Percentiles rank a stretch among this genome's conserved stretches.
Evolutionary conservation across 1,140 invertebrate species (phyloP).

Genomic region (Drosophila trapezifrons): DNA sequence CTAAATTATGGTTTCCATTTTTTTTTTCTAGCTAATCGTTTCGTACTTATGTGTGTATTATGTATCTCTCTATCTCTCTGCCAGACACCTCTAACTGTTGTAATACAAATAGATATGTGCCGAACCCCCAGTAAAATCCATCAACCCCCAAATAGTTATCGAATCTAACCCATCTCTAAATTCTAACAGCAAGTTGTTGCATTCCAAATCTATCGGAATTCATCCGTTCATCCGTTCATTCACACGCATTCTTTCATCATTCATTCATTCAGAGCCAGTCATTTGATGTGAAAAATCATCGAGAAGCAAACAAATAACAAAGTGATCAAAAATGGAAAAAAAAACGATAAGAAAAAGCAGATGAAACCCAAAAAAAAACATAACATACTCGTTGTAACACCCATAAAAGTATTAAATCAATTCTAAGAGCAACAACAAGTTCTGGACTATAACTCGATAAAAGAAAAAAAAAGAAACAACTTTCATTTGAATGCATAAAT

Average conservation of each 20-base stretch:
- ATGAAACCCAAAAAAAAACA: slow-evolving; percentile 24
- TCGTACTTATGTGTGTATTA: slow-evolving; percentile 65
- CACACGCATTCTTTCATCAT: slow-evolving; percentile 29
- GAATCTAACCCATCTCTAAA: slow-evolving; percentile 26
- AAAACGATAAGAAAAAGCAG: slow-evolving; percentile 5
- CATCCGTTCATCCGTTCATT: slow-evolving; percentile 35
- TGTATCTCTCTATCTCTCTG: slow-evolving; percentile 17
- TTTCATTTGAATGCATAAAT: slow-evolving; percentile 70
- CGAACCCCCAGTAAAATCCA: slow-evolving; percentile 25
- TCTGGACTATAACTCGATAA: slow-evolving; percentile 64
- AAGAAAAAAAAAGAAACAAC: slow-evolving; percentile 18
- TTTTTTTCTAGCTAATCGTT: slow-evolving; percentile 66
- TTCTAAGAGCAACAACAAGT: slow-evolving; percentile 64
- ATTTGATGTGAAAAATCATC: slow-evolving; percentile 36
- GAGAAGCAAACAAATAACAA: slow-evolving; percentile 40
- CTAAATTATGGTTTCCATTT: slow-evolving; percentile 61
- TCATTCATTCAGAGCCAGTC: slow-evolving; percentile 20
- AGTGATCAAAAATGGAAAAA: slow-evolving; percentile 25
- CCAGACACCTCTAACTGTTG: slow-evolving; percentile 67
- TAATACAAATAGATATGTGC: slow-evolving; percentile 57
- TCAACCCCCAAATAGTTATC: slow-evolving; percentile 14
- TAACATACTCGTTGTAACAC: slow-evolving; percentile 46
- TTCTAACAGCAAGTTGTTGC: slow-evolving; percentile 32
- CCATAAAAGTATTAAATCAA: slow-evolving; percentile 33
- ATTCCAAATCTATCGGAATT: slow-evolving; percentile 40